Evolutionary conservation across 2,797 vertebrate genomes (phyloP).

Genomic region (Tinamus major): DNA sequence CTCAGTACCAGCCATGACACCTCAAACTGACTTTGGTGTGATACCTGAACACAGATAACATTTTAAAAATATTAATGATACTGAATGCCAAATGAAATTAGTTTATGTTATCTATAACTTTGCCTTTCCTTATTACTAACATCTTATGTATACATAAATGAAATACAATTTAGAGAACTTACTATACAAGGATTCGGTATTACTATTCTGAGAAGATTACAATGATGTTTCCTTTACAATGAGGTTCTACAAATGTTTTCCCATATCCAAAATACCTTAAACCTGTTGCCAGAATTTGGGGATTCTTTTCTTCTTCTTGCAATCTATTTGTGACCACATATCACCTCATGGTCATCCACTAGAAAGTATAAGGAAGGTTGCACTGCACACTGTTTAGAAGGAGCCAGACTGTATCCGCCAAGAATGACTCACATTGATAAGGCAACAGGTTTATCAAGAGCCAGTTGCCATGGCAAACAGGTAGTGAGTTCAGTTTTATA

Average conservation of each 20-base stretch:
- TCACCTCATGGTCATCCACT: slow-evolving; percentile 7
- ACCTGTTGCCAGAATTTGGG: slow-evolving; percentile 58
- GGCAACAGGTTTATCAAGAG: slow-evolving; percentile 55
- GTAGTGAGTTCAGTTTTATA: slow-evolving; percentile 19
- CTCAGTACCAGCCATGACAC: not conserved
- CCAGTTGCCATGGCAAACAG: slow-evolving; percentile 68
- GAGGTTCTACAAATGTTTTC: not conserved
- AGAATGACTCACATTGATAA: slow-evolving; percentile 63
- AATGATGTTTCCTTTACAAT: slow-evolving; percentile 7
- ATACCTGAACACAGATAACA: not conserved
- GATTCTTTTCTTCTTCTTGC: slow-evolving; percentile 69
- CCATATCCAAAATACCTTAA: slow-evolving; percentile 39
- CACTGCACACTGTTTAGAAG: slow-evolving; percentile 6
- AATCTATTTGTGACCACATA: slow-evolving; percentile 31
- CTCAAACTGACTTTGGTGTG: not conserved
- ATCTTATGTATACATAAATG: not conserved
- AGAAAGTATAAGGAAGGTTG: slow-evolving; percentile 24
- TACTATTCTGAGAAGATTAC: not conserved
- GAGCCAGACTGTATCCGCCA: slow-evolving; percentile 30
- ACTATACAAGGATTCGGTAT: not conserved
- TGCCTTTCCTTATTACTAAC: not conserved
- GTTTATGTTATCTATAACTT: not conserved
- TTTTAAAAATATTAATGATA: not conserved
- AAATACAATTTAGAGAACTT: not conserved
- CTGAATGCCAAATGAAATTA: not conserved